Evolutionary conservation across 2,797 vertebrate species (phyloP).

Genomic region (Brachymystax lenok): DNA sequence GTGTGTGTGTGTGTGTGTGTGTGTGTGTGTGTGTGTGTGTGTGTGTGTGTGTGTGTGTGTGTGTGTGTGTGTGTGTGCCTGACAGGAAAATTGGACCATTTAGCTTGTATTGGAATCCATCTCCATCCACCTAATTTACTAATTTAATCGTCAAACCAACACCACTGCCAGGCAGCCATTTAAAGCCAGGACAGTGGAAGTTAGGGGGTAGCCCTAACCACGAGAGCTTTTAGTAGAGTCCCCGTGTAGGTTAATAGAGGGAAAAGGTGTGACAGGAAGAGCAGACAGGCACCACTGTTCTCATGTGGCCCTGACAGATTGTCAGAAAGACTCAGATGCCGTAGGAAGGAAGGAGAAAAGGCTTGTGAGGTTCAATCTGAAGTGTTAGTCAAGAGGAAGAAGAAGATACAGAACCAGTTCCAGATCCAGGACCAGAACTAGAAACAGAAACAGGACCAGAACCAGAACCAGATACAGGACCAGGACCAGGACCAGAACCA

Average conservation of each 20-base stretch:
- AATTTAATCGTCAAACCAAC: neutral
- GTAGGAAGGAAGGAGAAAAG: neutral
- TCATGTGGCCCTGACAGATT: neutral
- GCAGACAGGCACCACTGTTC: neutral
- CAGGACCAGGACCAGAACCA: too few species aligned
- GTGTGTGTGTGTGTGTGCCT: neutral
- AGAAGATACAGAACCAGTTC: neutral
- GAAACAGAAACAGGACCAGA: too few species aligned
- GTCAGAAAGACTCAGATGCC: neutral
- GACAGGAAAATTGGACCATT: neutral
- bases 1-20: too few species aligned
- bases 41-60: too few species aligned
- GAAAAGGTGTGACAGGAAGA: neutral
- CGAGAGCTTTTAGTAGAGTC: neutral
- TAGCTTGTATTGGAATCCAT: neutral
- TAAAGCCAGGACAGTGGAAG: neutral
- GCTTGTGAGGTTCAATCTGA: neutral
- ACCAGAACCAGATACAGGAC: accelerated
- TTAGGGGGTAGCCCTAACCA: neutral
- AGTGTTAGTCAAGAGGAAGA: neutral
- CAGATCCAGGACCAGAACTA: too few species aligned
- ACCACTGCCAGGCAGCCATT: too few species aligned
- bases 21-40: too few species aligned
- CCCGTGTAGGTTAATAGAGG: neutral
- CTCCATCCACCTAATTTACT: neutral